Evolutionary conservation across 1,140 invertebrate genomes (phyloP), one percentile per base, ranked within the genome.

Genomic region (Bombus pyrosoma): DNA sequence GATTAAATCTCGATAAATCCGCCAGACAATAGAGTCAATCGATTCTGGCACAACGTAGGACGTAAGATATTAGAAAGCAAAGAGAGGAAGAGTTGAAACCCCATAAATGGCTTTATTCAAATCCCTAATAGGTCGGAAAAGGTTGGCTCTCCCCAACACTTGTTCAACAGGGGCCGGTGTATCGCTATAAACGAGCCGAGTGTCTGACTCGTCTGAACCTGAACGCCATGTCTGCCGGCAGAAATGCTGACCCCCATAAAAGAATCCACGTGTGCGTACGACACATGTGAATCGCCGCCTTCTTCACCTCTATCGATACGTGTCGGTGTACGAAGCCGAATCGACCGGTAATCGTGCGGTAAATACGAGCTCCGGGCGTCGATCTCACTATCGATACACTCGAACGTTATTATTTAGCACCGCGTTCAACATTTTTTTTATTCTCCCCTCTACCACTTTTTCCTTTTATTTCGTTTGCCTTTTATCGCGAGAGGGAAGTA

Each of bases 211-310:
- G 81, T 43, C 79, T 22, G 74, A 83, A 76, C 80, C 79, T n/a
- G 74, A 83, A 76, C 80, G 69, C 47, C 57, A 74, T 75, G 64
- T 79, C 66, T 69, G 37, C 69, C 37, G n/a, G 66, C 72, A 75
- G 10, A 80, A 74, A 81, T 66, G 76, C 77, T 80, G 84, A 86
- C 59, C 84, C 87, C 66, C 76, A 83, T 89, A 89, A 89, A 89
- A 66, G 75, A 66, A 71, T 75, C 57, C 69, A 88, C 83, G 83
- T 88, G 87, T 79, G 81, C 47, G 80, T 62, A 18, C 68, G 39
- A 75, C 47, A 69, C 64, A 78, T 53, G 34, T 5, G 64, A 66
- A 82, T 22, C 39, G 69, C n/a, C 12, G 69, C 39, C 6, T 74
- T 0, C 22, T 73, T 28, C 22, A 0, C 6, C 1, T n/a, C 1